Conservation (phyloP, 2,113 vertebrate species). For the Chrysochloris asiatica region DNA sequence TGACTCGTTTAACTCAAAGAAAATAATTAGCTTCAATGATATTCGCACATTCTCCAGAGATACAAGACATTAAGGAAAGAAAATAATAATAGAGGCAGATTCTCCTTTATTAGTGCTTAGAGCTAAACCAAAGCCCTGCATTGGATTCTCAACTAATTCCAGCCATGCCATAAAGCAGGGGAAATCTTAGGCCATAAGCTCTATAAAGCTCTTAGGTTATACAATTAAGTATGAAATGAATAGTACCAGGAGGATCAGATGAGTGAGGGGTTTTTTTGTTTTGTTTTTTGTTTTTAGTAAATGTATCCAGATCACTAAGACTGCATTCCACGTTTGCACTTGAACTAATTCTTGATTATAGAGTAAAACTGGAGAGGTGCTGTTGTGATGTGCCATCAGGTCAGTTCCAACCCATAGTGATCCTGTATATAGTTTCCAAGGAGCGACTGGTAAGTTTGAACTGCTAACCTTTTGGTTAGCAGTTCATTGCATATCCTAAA, state of each 20-base stretch:
- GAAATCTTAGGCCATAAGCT: constrained; percentile 47
- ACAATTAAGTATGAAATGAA: constrained; percentile 52
- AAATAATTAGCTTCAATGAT: not conserved
- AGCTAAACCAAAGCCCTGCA: constrained; percentile 40
- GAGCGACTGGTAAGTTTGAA: no score
- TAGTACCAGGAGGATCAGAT: constrained; percentile 57
- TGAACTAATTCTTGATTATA: constrained; percentile 48
- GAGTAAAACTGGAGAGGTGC: constrained; percentile 11
- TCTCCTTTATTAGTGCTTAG: constrained; percentile 8
- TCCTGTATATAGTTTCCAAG: no score
- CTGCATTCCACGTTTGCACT: constrained; percentile 44
- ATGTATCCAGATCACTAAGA: constrained; percentile 64
- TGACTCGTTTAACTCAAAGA: not conserved
- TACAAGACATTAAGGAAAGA: not conserved
- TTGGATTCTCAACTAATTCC: constrained; percentile 58
- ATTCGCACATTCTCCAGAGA: not conserved
- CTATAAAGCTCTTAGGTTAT: constrained; percentile 71
- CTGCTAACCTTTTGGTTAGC: no score
- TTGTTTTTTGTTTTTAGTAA: constrained; percentile 78
- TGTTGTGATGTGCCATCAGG: no score
- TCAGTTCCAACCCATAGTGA: no score
- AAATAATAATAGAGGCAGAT: not conserved
- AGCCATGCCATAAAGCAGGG: constrained; percentile 39
- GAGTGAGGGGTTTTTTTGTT: constrained; percentile 38
- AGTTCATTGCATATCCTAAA: no score